These are phyloP conservation scores for Nephotettix cincticeps DNA, from an alignment of 1,140 invertebrate genomes.

Conservation along the genomic window DNA sequence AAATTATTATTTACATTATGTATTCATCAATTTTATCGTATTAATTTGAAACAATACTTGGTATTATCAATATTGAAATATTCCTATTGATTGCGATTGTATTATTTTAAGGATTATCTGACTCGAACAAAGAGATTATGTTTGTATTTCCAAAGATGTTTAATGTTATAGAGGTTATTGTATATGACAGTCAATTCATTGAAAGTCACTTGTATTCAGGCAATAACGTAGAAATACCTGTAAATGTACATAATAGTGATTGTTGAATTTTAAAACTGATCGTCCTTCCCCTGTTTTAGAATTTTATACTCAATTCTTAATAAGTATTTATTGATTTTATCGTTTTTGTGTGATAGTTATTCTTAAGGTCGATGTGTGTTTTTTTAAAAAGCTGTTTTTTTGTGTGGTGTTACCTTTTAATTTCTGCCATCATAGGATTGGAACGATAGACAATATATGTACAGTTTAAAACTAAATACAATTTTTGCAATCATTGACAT, in stretches of 20 bases:
- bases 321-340: background rate
- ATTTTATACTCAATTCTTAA: background rate
- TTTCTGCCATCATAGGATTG: background rate
- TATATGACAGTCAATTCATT: conserved; percentile 9
- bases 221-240: background rate
- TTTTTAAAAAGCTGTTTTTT: background rate
- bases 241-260: conserved; percentile 11
- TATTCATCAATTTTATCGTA: background rate
- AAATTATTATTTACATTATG: conserved; percentile 5
- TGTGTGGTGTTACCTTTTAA: conserved; percentile 13
- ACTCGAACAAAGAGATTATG: background rate
- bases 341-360: background rate
- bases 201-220: conserved; percentile 1
- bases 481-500: conserved; percentile 6
- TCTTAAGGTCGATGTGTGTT: background rate
- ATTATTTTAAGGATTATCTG: too few relatives aligned
- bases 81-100: too few relatives aligned
- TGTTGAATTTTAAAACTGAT: background rate
- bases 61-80: background rate
- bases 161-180: background rate
- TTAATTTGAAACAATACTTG: background rate
- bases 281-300: background rate
- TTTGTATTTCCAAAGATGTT: conserved; percentile 14
- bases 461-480: background rate
- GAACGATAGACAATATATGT: conserved; percentile 11